Evolutionary conservation across 2,113 vertebrate genomes (phyloP), one percentile per base, ranked within the genome.

Genomic region (Anseranas semipalmata): DNA sequence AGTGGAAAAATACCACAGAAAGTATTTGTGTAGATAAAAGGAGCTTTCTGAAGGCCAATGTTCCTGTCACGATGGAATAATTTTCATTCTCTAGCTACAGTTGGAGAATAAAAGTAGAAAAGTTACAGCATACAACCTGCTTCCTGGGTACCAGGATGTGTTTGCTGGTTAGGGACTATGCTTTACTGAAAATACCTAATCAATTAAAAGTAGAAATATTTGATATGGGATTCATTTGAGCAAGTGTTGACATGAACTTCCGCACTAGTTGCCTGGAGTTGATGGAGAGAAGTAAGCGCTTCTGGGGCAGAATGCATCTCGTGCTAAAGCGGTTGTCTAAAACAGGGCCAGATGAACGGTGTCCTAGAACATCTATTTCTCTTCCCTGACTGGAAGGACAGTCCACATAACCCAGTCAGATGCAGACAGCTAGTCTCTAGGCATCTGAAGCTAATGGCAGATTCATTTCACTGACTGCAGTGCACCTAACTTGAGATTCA

Each of bases 1-100:
- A 80, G 90, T 87, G 84, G 71, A 89, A 93, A 88, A 88, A 96
- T 76, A 85, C 89, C 24, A 0, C 66, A 79, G 74, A 80, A 96
- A 87, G 62, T 73, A 92, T 93, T 85, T 89, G 76, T 89, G 78
- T 71, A 96, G 94, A 95, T 95, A 96, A 95, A 94, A 94, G 71
- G 55, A 95, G 91, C 92, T 91, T 95, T 96, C 92, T 93, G 74
- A 95, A 93, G 91, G 87, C 92, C 90, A 96, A 55, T 35, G 43
- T 85, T 87, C 53, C 80, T 91, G 62, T 89, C 87, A 92, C 5
- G 50, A 89, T 52, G 84, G 70, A 95, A 91, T 82, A 89, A 94
- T 93, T 93, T 94, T 79, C 73, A 58, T 90, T 92, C 45, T 53
- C 37, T 41, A 85, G 83, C n/a, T n/a, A 95, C 86, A 93, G 76